These are phyloP conservation scores for Oenanthe melanoleuca DNA, from an alignment of 2,113 vertebrate species.

Conservation along the genomic window DNA sequence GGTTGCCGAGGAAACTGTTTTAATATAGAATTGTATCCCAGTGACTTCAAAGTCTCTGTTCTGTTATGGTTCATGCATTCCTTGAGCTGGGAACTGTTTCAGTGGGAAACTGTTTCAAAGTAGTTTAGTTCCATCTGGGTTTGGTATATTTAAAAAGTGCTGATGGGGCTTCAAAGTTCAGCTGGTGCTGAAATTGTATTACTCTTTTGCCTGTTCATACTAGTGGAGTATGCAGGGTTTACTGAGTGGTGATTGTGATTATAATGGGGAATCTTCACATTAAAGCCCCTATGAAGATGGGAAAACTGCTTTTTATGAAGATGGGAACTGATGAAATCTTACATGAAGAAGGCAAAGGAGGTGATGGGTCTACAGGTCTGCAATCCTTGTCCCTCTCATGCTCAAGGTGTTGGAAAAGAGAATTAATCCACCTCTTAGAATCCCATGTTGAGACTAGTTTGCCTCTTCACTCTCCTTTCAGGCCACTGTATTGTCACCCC, in stretches of 20 bases:
- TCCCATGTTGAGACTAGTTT: neutral
- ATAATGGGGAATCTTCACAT: neutral
- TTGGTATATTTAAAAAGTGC: neutral
- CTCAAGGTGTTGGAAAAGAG: neutral
- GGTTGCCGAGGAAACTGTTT: slow-evolving; percentile 50
- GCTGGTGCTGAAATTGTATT: neutral
- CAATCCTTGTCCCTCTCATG: neutral
- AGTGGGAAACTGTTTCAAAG: neutral
- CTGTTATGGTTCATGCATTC: neutral
- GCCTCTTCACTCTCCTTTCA: neutral
- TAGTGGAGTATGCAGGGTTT: neutral
- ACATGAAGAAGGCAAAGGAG: neutral
- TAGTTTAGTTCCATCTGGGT: neutral
- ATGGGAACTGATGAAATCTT: slow-evolving; percentile 17
- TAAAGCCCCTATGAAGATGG: neutral
- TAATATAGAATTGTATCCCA: neutral
- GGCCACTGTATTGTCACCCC: neutral
- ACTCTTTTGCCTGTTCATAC: neutral
- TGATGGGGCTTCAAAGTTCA: neutral
- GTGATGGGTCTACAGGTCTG: neutral
- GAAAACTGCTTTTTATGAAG: slow-evolving; percentile 4
- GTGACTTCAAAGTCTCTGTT: neutral
- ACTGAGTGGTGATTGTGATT: neutral
- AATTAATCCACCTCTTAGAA: neutral
- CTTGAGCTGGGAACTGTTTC: neutral